Percentiles rank a stretch among this genome's conserved stretches.
phyloP scores from a whole-genome alignment of 1,140 invertebrate genomes.

The Araneus ventricosus region DNA sequence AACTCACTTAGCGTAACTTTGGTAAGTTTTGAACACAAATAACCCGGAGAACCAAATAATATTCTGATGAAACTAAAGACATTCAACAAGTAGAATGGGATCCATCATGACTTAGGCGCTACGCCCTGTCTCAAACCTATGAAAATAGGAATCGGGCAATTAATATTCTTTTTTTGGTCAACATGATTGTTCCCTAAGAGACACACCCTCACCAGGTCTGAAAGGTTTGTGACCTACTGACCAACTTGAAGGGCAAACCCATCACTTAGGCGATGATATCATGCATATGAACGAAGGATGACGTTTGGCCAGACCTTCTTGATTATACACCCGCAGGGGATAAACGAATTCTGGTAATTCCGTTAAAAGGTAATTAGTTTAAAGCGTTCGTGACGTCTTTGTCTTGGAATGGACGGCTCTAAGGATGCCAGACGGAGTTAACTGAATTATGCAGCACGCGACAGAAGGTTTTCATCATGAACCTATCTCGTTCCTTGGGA shows the following conservation, averaged over 20 bases:
- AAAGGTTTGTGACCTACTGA: slow-evolving; percentile 19
- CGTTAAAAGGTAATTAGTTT: background rate
- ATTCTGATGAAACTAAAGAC: too few relatives aligned
- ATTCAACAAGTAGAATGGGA: too few relatives aligned
- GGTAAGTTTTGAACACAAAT: too few relatives aligned
- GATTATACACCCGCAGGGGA: background rate
- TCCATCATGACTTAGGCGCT: background rate
- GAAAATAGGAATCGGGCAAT: background rate
- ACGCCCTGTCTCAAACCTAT: background rate
- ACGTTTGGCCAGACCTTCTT: background rate
- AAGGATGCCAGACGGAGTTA: background rate
- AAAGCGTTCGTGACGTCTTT: background rate
- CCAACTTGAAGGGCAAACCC: slow-evolving; percentile 9
- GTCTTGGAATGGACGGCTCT: background rate
- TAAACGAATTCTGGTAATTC: background rate
- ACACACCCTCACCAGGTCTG: background rate
- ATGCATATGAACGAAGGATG: slow-evolving; percentile 8
- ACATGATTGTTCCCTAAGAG: background rate
- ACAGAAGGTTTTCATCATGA: too few relatives aligned
- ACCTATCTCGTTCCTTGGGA: too few relatives aligned
- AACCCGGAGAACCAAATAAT: too few relatives aligned
- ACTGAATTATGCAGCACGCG: too few relatives aligned
- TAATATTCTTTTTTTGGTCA: background rate
- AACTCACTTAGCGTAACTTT: too few relatives aligned
- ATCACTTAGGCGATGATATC: background rate